These are phyloP conservation scores for Dusona sp. DNA, from an alignment of 2,888 invertebrate genomes.

Conservation along the genomic window DNA sequence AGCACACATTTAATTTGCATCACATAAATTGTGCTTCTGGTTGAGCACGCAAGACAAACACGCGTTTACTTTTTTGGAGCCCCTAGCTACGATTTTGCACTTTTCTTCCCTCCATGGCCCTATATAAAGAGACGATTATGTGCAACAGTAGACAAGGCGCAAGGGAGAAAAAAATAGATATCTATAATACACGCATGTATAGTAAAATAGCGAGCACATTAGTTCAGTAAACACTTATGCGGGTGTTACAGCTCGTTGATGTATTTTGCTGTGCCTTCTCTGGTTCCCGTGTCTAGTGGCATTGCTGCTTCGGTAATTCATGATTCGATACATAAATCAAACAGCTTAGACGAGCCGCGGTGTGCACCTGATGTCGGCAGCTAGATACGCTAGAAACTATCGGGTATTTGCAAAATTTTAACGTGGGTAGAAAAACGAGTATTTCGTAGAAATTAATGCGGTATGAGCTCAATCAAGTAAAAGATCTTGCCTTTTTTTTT, in stretches of 20 bases:
- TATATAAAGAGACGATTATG: background rate
- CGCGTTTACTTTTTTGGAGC: slow-evolving; percentile 76
- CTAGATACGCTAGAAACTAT: background rate
- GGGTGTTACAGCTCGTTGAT: too few species aligned
- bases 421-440: slow-evolving; percentile 71
- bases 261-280: background rate
- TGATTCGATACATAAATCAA: slow-evolving; percentile 83
- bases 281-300: background rate
- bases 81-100: slow-evolving; percentile 67
- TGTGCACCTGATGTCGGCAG: slow-evolving; percentile 16
- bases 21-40: slow-evolving; percentile 83
- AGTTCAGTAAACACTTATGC: too few species aligned
- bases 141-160: slow-evolving; percentile 38
- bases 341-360: slow-evolving; percentile 55
- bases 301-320: slow-evolving; percentile 77
- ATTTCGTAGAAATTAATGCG: too few species aligned
- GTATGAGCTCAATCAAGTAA: too few species aligned
- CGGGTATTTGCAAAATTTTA: slow-evolving; percentile 78
- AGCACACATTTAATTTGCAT: slow-evolving; percentile 83
- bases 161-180: slow-evolving; percentile 29
- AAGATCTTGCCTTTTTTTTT: too few species aligned
- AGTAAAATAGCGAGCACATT: background rate
- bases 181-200: background rate
- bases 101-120: slow-evolving; percentile 61
- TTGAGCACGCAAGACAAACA: slow-evolving; percentile 83